These are phyloP conservation scores for Champsocephalus gunnari DNA, from an alignment of 2,797 vertebrate genomes.

Conservation along the genomic window DNA sequence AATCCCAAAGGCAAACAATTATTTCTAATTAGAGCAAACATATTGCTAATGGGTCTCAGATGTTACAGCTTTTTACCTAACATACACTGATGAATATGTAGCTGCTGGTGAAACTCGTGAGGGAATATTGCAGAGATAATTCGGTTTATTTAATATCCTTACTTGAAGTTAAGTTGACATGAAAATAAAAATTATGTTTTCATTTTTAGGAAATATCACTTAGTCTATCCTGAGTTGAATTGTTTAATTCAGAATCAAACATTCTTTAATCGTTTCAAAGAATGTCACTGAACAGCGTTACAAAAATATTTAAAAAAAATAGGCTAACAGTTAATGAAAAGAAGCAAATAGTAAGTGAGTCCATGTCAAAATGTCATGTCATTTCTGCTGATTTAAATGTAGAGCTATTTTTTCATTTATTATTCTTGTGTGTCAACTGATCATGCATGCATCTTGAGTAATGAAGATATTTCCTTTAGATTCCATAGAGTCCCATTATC, in stretches of 20 bases:
- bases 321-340: no score
- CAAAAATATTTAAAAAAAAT: no score
- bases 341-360: no score
- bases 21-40: slow-evolving; percentile 53
- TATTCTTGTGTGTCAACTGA: neutral
- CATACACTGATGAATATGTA: slow-evolving; percentile 40
- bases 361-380: no score
- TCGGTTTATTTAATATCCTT: slow-evolving; percentile 9
- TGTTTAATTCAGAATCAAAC: neutral
- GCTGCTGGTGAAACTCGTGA: slow-evolving; percentile 11
- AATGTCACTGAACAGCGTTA: no score
- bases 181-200: neutral
- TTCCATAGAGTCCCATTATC: slow-evolving; percentile 11
- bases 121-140: slow-evolving; percentile 21
- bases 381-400: neutral
- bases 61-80: slow-evolving; percentile 43
- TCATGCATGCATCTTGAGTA: neutral
- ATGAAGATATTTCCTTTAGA: neutral
- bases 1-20: slow-evolving; percentile 62
- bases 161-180: neutral
- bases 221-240: neutral
- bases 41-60: slow-evolving; percentile 52
- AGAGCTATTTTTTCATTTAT: neutral
- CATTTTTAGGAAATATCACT: neutral
- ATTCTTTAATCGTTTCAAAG: no score